Base-by-base conservation (phyloP, 2,888 invertebrate species). In the Smittia sp. region DNA sequence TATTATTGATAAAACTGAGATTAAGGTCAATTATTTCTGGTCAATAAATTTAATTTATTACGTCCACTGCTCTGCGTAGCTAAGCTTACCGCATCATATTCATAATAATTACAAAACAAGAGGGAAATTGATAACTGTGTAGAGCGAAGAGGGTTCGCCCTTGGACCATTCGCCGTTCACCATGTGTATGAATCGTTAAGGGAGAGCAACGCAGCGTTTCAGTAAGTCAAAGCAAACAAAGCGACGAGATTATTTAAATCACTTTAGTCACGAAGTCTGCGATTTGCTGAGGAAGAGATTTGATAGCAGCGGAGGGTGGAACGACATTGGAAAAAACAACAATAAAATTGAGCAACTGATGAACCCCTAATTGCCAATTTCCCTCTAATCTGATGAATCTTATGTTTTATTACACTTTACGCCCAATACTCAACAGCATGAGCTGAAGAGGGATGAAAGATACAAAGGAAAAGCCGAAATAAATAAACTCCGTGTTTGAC, bases 21-120 rank as follows among this genome's bases (percentile, higher is more conserved):
- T 54, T 54, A 69, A 54, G 54, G 25, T 18, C 52, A 69, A 69
- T 69, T 54, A 54, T 41, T 24, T 54, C 25, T 54, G 69, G 69
- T 69, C 69, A 69, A 69, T 69, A 69, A 69, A 69, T 69, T 69
- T 52, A 69, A 69, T 69, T 69, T 69, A 69, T 69, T 52, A 54
- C 54, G 54, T 54, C 52, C 69, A 69, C 25, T 24, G 39, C 46
- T 15, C 24, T 4, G 27, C 15, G 18, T 25, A 13, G 6, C 18
- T 24, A 39, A 67, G 11, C 67, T 24, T 41, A 22, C n/a, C 46
- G 20, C 18, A 54, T 69, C 69, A 54, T 54, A 69, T 52, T 69
- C 52, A 69, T 69, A 54, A 69, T 69, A 69, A 69, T 68, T 68
- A 68, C 38, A 65, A 38, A 66, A 66, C 18, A 66, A 66, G 63